Conservation (phyloP, 37 sponge, comb jelly and placozoan species). For the Amphimedon queenslandica region DNA sequence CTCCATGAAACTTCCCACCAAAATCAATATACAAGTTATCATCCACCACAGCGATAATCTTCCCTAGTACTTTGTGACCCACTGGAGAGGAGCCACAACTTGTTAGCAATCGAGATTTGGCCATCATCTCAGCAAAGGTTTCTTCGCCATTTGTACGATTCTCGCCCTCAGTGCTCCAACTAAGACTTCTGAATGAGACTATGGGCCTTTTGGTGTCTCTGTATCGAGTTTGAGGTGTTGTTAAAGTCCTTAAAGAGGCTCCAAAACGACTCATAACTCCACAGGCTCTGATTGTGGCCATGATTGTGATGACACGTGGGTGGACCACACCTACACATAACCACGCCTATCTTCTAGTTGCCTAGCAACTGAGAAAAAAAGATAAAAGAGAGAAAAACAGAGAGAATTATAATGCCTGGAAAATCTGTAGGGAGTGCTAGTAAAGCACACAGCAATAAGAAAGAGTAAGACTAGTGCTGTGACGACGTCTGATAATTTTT, state of each 20-base stretch:
- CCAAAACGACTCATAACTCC: no score
- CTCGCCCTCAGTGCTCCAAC: no score
- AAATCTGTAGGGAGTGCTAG: conserved; percentile 1
- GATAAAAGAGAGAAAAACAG: background rate
- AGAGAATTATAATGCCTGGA: conserved; percentile 5
- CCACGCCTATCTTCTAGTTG: no score
- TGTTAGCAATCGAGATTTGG: conserved; percentile 24
- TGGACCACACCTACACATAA: no score
- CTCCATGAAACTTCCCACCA: conserved; percentile 77
- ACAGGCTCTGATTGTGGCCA: no score
- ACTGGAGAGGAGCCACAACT: conserved; percentile 18
- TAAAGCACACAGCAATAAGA: background rate
- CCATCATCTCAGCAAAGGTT: conserved; percentile 33
- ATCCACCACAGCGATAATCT: conserved; percentile 40
- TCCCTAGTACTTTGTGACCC: conserved; percentile 36
- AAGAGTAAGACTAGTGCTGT: background rate
- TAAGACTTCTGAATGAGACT: no score
- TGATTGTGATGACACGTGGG: no score
- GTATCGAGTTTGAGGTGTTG: no score
- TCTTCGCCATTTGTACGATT: no score
- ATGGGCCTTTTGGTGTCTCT: no score
- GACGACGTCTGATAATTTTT: background rate
- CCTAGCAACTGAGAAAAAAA: background rate
- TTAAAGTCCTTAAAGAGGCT: no score
- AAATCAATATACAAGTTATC: conserved; percentile 72